Evolutionary conservation across 2,113 vertebrate genomes (phyloP).

Genomic region (Trichechus manatus): DNA sequence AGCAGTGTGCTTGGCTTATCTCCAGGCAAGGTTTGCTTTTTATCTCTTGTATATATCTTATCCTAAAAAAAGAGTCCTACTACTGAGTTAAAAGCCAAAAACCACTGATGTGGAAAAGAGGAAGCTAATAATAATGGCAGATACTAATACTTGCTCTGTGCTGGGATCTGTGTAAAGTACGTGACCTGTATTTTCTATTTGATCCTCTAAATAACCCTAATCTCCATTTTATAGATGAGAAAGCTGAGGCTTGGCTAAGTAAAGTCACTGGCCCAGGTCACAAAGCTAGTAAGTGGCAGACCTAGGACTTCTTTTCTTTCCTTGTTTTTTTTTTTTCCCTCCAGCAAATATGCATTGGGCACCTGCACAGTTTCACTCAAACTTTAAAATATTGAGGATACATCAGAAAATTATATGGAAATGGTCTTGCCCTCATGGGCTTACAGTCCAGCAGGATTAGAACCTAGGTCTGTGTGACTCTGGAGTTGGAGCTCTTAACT

Average conservation of each 20-base stretch:
- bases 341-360: not conserved
- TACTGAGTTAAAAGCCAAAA: not conserved
- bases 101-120: not conserved
- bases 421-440: accelerated
- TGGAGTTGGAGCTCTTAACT: not conserved
- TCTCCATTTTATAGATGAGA: not conserved
- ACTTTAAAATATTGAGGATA: accelerated
- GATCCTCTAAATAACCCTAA: not conserved
- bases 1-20: not conserved
- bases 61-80: not conserved
- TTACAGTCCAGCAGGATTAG: not conserved
- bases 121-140: not conserved
- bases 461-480: not conserved
- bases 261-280: not conserved
- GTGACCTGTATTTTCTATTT: not conserved
- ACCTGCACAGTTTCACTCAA: accelerated
- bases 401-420: not conserved
- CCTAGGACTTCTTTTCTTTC: not conserved
- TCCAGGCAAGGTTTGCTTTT: not conserved
- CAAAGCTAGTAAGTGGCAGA: not conserved
- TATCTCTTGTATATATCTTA: not conserved
- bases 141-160: not conserved
- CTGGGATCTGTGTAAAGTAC: not conserved
- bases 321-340: not conserved
- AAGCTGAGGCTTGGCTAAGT: not conserved